Evolutionary conservation across 2,797 vertebrate genomes (phyloP), one percentile per base, ranked within the genome.

Genomic region (Glyptemys insculpta): DNA sequence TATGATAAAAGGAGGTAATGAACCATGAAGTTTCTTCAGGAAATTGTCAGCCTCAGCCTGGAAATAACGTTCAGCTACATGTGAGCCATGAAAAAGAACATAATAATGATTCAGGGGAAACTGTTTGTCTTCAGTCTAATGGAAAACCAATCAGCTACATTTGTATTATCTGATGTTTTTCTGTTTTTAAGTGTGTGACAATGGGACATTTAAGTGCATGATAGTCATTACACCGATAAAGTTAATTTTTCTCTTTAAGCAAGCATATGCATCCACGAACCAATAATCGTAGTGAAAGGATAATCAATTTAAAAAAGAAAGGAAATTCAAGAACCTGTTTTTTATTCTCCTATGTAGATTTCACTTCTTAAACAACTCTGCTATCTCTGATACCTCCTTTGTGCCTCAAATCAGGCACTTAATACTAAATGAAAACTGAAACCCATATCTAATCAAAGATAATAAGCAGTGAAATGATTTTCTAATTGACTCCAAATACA

Each of bases 1-100:
- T 96, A 85, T 95, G 95, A 95, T 97, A 97, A 98, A 97, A 91
- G 95, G 94, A 97, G 92, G 80, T 97, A 97, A 98, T 98, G 96
- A 97, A 96, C 97, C 97, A 96, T 97, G 91, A 96, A 98, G 95
- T 94, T 97, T 97, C 97, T 97, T 97, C 85, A 92, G 96, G 97
- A 98, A 96, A 97, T 95, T 96, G 95, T 97, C 97, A 96, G 85
- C 86, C 93, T 97, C 96, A 96, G 96, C 93, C 96, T 94, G 92
- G 94, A 96, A 96, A 92, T 88, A 97, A 92, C 94, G 93, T 93
- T 98, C 97, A 96, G 52, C 96, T 92, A 95, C 68, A 92, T 90
- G 93, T 97, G 94, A 97, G 94, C 85, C 85, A 94, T 50, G 94
- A 96, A 95, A 88, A 95, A 95, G 93, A 94, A 56, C 54, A 95